Evolutionary conservation across 2,888 invertebrate genomes (phyloP).

Genomic region (Ochropleura leucogaster): DNA sequence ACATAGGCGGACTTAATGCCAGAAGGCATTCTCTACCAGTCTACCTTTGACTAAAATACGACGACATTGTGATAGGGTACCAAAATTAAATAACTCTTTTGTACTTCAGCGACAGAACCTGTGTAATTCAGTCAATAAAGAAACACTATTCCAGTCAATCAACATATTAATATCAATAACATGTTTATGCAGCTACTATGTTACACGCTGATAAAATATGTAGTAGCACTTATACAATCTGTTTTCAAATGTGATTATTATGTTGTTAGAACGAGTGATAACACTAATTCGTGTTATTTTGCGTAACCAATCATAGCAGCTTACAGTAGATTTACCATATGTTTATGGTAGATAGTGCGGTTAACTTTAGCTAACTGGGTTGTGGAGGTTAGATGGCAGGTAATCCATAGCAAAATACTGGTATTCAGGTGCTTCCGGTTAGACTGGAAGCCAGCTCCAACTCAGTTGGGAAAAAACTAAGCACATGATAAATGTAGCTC

Average conservation of each 20-base stretch:
- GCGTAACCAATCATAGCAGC: background rate
- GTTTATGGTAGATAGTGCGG: background rate
- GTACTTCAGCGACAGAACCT: background rate
- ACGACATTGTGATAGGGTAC: too few relatives aligned
- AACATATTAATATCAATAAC: constrained; percentile 2
- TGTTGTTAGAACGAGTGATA: constrained; percentile 7
- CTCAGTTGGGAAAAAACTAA: background rate
- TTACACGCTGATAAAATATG: constrained; percentile 3
- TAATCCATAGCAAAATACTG: background rate
- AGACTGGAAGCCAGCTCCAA: background rate
- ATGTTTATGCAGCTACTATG: constrained; percentile 12
- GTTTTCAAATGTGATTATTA: constrained; percentile 13
- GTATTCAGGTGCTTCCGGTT: background rate
- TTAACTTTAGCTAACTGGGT: background rate
- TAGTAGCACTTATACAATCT: constrained; percentile 10
- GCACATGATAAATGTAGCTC: background rate
- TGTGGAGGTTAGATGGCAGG: background rate
- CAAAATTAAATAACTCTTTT: too few relatives aligned
- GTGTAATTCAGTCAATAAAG: background rate
- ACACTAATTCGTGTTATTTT: constrained; percentile 13
- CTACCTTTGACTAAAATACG: too few relatives aligned
- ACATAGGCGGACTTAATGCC: too few relatives aligned
- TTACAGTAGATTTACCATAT: background rate
- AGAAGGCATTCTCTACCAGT: too few relatives aligned
- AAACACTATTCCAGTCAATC: constrained; percentile 17